Conservation (phyloP, 2,113 vertebrate species). For the Festucalex cinctus region DNA sequence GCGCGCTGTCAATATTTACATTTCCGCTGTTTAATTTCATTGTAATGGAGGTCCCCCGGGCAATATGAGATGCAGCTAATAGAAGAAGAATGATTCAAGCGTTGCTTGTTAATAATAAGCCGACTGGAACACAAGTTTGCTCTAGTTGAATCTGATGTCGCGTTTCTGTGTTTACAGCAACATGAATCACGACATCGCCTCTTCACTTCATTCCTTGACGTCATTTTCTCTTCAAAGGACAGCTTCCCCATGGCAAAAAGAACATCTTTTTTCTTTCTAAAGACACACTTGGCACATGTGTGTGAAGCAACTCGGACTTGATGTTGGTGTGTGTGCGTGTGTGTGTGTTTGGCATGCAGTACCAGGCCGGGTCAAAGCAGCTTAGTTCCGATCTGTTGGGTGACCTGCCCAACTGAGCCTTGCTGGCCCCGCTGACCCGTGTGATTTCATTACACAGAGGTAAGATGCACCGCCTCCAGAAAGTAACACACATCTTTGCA, state of each 20-base stretch:
- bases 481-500: too few species aligned
- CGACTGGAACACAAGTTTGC: slow-evolving; percentile 47
- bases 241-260: slow-evolving; percentile 6
- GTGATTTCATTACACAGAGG: slow-evolving; percentile 75
- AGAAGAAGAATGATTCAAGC: slow-evolving; percentile 66
- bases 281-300: slow-evolving; percentile 3
- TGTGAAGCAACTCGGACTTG: slow-evolving; percentile 21
- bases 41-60: slow-evolving; percentile 67
- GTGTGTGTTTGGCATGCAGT: slow-evolving; percentile 54
- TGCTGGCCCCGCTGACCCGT: slow-evolving; percentile 66
- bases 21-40: slow-evolving; percentile 73
- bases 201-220: slow-evolving; percentile 48
- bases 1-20: slow-evolving; percentile 71
- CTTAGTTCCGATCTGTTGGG: slow-evolving; percentile 74
- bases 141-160: slow-evolving; percentile 45
- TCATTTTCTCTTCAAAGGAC: slow-evolving; percentile 33
- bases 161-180: slow-evolving; percentile 45
- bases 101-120: slow-evolving; percentile 46
- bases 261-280: neutral
- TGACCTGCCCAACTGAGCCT: slow-evolving; percentile 68
- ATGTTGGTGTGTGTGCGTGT: slow-evolving; percentile 34
- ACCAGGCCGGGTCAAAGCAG: slow-evolving; percentile 74
- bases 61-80: slow-evolving; percentile 57
- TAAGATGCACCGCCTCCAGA: slow-evolving; percentile 55
- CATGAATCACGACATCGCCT: slow-evolving; percentile 47